Base-by-base conservation (phyloP, 1,140 invertebrate species). In the Lucilia cuprina region DNA sequence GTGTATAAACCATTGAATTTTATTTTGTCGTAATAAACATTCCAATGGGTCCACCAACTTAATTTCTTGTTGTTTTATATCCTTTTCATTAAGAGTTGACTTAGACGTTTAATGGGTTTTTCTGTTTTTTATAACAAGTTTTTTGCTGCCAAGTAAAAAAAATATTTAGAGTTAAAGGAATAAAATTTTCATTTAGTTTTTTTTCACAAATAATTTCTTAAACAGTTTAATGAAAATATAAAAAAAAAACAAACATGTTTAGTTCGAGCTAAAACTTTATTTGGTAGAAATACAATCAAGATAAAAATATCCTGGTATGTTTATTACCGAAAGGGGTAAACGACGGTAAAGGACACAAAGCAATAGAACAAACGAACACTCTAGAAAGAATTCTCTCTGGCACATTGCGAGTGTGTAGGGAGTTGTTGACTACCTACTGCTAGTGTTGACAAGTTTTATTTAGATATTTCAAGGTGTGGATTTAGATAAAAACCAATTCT, bases 21-120 rank as follows among this genome's bases (percentile, higher is more conserved):
- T 77, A 17, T 84, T 84, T 80, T 60, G 60, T 50, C 75, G 77
- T 84, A 84, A 84, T 84, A 84, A 84, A 84, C 83, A 84, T 84
- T 84, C 83, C 83, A 78, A 78, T 84, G 83, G 50, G 83, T 84
- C 83, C 83, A 84, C 83, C 83, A 84, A 84, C 74, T 84, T 84
- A 84, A 84, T 84, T 84, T 84, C 35, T 75, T 34, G 50, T 84
- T 84, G 55, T 84, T 84, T 84, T 78, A 84, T 84, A 75, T 49
- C 74, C 83, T 84, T 84, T 84, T 84, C 83, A 84, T 84, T 84
- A 84, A 80, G 83, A 70, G 17, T 75, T 55, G 74, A 77, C 74
- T 78, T 84, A 21, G 21, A 70, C n/a, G 19, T 70, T 70, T 60
- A 60, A 60, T 19, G 65, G n/a, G 7, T 19, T 21, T 19, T 21